A percentile compares a stretch with the other conserved stretches of the same genome.
Conservation (phyloP, 2,888 invertebrate species). For the Leucophenga maculata region DNA sequence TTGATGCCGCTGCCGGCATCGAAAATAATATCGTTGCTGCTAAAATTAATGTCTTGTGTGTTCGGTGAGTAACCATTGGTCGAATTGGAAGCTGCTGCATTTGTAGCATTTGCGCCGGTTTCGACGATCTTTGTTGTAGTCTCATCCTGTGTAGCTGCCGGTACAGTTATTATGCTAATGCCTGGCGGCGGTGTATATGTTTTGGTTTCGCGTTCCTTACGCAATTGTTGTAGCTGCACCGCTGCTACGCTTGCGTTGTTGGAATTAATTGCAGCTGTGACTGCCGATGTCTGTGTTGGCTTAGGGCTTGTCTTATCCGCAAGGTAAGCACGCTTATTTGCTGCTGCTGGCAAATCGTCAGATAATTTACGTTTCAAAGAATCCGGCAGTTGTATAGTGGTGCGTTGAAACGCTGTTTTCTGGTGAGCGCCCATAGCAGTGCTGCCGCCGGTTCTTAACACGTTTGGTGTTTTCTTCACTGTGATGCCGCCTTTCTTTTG, state of each 20-base stretch:
- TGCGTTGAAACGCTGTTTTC: slow-evolving; percentile 40
- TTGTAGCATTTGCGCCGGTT: slow-evolving; percentile 52
- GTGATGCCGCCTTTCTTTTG: slow-evolving; percentile 69
- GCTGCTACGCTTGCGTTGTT: slow-evolving; percentile 52
- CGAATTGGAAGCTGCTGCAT: slow-evolving; percentile 61
- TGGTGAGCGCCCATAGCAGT: slow-evolving; percentile 5
- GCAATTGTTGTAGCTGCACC: slow-evolving; percentile 52
- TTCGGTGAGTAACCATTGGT: slow-evolving; percentile 68
- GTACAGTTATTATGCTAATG: slow-evolving; percentile 69
- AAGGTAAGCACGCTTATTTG: slow-evolving; percentile 22
- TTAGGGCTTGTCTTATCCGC: slow-evolving; percentile 38
- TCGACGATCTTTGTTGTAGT: slow-evolving; percentile 5
- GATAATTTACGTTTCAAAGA: slow-evolving; percentile 65
- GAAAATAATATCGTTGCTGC: slow-evolving; percentile 68
- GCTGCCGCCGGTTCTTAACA: slow-evolving; percentile 25
- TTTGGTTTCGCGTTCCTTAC: slow-evolving; percentile 58
- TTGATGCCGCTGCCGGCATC: slow-evolving; percentile 47
- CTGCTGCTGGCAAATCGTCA: slow-evolving; percentile 46
- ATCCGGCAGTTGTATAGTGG: slow-evolving; percentile 64
- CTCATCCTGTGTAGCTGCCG: slow-evolving; percentile 35
- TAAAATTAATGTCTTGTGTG: slow-evolving; percentile 66
- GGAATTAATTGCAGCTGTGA: slow-evolving; percentile 48
- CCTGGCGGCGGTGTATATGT: slow-evolving; percentile 53
- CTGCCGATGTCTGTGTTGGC: slow-evolving; percentile 40
- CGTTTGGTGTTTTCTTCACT: slow-evolving; percentile 57